phyloP scores from a whole-genome alignment of 2,797 vertebrate species.

The Pelochelys cantorii region DNA sequence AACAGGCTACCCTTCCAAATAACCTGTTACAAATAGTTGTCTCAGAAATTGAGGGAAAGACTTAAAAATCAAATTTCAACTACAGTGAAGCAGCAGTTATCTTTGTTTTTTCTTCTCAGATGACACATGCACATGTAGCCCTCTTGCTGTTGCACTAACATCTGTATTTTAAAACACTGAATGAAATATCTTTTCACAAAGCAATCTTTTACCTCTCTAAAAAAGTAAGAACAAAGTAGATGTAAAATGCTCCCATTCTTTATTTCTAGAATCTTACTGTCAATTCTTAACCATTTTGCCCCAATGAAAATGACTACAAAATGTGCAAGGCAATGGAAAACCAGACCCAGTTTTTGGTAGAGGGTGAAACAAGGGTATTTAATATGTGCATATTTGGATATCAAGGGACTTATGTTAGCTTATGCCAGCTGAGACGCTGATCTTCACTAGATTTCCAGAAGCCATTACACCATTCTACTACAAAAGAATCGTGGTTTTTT shows the following conservation, averaged over 20 bases:
- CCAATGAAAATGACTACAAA: background rate
- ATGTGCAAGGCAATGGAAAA: background rate
- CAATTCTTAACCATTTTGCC: background rate
- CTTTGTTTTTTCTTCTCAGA: background rate
- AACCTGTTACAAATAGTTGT: background rate
- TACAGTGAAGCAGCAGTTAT: background rate
- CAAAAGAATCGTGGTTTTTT: background rate
- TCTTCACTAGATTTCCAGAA: background rate
- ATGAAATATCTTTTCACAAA: background rate
- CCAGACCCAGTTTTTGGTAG: background rate
- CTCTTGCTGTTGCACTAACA: background rate
- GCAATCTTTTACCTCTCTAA: background rate
- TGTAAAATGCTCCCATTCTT: no score
- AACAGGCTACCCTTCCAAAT: background rate
- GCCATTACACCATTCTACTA: background rate
- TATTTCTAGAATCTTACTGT: no score
- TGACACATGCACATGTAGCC: background rate
- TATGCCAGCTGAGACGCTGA: rapidly evolving
- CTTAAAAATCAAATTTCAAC: background rate
- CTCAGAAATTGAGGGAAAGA: background rate
- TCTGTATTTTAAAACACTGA: background rate
- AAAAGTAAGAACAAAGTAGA: no score
- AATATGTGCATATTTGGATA: background rate
- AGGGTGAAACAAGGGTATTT: background rate
- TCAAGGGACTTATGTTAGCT: background rate